Evolutionary conservation across 2,888 invertebrate genomes (phyloP).

Genomic region (Cosmorhoe ocellata): DNA sequence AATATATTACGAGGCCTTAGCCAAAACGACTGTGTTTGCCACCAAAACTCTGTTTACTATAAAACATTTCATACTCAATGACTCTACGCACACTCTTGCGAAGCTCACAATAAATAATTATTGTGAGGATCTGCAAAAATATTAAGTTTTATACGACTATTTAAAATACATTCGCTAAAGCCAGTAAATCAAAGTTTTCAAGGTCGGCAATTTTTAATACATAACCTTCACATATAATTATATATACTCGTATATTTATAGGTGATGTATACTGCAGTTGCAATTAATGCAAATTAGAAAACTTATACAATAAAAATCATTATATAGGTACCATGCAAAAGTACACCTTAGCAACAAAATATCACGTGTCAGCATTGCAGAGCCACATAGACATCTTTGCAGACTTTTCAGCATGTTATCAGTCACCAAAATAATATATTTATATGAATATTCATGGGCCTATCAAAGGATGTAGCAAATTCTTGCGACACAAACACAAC

Average conservation of each 20-base stretch:
- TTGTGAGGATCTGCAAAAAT: too few relatives aligned
- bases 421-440: conserved; percentile 47
- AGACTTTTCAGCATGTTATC: conserved; percentile 25
- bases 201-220: too few relatives aligned
- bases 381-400: conserved; percentile 5
- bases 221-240: too few relatives aligned
- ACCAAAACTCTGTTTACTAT: conserved; percentile 67
- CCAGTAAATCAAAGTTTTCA: too few relatives aligned
- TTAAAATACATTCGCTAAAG: too few relatives aligned
- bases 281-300: too few relatives aligned
- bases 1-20: conserved; percentile 71
- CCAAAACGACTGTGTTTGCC: conserved; percentile 73
- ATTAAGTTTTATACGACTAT: too few relatives aligned
- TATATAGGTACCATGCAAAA: too few relatives aligned
- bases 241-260: too few relatives aligned
- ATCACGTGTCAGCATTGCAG: not conserved
- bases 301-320: too few relatives aligned
- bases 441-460: conserved; percentile 50
- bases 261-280: too few relatives aligned
- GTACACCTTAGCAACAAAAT: not conserved
- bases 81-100: conserved; percentile 17
- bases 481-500: conserved; percentile 2
- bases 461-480: conserved; percentile 49
- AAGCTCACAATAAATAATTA: too few relatives aligned
- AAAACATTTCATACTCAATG: conserved; percentile 46